Evolutionary conservation across 2,797 vertebrate species (phyloP), one percentile per base, ranked within the genome.

Genomic region (Melanogrammus aeglefinus): DNA sequence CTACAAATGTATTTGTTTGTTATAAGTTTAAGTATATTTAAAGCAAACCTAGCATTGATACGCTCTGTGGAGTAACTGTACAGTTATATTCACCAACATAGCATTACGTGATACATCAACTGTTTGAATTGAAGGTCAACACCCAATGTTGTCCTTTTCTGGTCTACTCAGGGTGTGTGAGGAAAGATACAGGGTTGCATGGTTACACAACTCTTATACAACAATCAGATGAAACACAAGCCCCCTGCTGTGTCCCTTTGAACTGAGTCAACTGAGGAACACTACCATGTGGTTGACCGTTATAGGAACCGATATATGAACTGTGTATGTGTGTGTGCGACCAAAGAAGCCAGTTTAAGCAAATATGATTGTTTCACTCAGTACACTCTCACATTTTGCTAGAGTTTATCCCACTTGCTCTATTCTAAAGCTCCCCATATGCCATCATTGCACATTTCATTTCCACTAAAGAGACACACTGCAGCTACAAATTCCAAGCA

Each of bases 391-490:
- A 44, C 75, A 9, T 14, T 24, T 21, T 76, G 41, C 18, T 75
- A 29, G 27, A 72, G 27, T 21, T 74, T 69, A 41, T 75, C 7
- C 2, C 2, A 38, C 38, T 38, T 35, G 9, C 69, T 33, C n/a
- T 75, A 44, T 72, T 33, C 24, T 70, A 31, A 69, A 31, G 21
- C 74, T n/a, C 29, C 38, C 69, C 41, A 27, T 2, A 31, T 72
- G 57, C 57, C 57, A 63, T 63, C 57, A n/a, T 63, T 63, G 21
- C 16, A 63, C 57, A 44, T 41, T 51, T 41, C 41, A 27, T 27
- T 38, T 18, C 6, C 33, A 29, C 29, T 21, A 12, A 38, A 41
- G 76, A 77, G 70, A 75, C 69, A 16, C 18, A 29, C 75, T 83
- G 18, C 0, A 78, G 21, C 57, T 63, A 63, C 21, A 24, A 63